Evolutionary conservation across 2,113 vertebrate species (phyloP).

Genomic region (Saimiri boliviensis): DNA sequence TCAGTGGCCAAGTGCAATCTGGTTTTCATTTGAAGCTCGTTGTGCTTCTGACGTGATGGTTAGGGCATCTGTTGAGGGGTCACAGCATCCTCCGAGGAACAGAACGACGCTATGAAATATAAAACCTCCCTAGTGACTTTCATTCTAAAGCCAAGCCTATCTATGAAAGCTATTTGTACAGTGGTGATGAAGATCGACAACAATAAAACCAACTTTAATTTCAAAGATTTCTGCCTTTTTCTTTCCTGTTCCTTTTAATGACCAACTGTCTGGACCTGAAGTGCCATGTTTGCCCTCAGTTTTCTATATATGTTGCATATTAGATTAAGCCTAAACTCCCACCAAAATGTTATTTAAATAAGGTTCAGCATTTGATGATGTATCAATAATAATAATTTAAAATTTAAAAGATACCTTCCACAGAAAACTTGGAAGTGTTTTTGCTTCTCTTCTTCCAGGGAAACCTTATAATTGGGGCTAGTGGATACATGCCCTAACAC

Average conservation of each 20-base stretch:
- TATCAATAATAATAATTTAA: background rate
- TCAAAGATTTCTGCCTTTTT: background rate
- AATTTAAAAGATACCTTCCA: background rate
- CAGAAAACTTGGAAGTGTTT: background rate
- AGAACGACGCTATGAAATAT: background rate
- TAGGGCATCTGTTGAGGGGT: background rate
- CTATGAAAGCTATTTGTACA: background rate
- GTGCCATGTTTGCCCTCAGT: background rate
- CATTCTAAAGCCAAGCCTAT: background rate
- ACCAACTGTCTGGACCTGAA: background rate
- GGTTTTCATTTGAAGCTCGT: background rate
- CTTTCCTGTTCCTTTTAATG: background rate
- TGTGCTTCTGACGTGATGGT: background rate
- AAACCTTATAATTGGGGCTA: background rate
- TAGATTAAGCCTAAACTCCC: background rate
- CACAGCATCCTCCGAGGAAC: background rate
- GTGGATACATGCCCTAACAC: background rate
- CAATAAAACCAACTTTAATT: background rate
- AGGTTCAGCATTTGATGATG: background rate
- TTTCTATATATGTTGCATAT: background rate
- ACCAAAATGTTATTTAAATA: background rate
- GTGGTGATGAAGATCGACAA: background rate
- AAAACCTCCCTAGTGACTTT: background rate
- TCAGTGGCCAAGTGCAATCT: background rate
- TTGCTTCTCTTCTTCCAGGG: background rate